Evolutionary conservation across 2,113 vertebrate species (phyloP).

Genomic region (Cyanocitta stelleri): DNA sequence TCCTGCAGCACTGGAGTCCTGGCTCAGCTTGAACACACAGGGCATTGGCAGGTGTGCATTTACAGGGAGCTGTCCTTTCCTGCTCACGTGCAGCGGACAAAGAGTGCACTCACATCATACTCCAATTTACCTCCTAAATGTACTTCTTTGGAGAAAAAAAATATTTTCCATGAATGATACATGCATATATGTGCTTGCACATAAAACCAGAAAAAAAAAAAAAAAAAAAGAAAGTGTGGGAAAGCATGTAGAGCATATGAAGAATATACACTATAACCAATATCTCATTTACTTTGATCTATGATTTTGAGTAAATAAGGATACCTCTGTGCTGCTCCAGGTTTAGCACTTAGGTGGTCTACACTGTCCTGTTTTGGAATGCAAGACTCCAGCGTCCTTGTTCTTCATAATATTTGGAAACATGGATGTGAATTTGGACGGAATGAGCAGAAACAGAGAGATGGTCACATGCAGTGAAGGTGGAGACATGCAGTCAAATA

Average conservation of each 20-base stretch:
- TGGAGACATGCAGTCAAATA: conserved; percentile 24
- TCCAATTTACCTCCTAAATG: background rate
- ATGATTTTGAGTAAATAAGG: conserved; percentile 40
- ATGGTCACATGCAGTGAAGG: conserved; percentile 66
- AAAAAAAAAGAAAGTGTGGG: background rate
- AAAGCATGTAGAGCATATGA: background rate
- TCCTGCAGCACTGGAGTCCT: background rate
- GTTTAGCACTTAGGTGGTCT: conserved; percentile 78
- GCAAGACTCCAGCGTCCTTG: conserved; percentile 72
- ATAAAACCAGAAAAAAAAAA: background rate
- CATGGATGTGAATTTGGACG: conserved; percentile 66
- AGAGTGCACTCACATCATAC: background rate
- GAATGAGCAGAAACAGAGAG: conserved; percentile 68
- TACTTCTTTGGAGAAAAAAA: background rate
- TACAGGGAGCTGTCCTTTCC: background rate
- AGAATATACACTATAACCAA: background rate
- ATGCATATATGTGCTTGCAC: background rate
- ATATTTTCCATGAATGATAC: background rate
- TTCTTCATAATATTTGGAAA: conserved; percentile 72
- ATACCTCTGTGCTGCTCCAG: conserved; percentile 70
- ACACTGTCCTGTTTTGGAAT: conserved; percentile 78
- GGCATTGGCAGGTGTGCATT: background rate
- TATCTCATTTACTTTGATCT: conserved; percentile 10
- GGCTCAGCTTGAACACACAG: background rate
- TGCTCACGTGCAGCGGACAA: rapidly evolving